phyloP scores from a whole-genome alignment of 2,888 invertebrate species.

The Thyatira batis region DNA sequence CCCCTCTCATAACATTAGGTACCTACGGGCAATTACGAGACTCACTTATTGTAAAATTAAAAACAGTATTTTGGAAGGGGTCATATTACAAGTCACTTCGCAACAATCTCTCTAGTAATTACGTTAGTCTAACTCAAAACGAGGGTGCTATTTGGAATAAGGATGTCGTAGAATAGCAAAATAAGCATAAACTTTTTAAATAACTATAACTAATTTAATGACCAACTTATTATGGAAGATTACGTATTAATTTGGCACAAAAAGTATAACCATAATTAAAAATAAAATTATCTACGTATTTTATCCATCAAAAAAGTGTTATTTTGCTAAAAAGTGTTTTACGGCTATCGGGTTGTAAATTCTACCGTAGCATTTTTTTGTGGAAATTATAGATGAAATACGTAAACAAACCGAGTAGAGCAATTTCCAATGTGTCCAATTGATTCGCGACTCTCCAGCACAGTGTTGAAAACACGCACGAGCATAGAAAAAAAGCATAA shows the following conservation, averaged over 20 bases:
- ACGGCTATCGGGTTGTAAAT: neutral
- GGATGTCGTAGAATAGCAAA: constrained; percentile 24
- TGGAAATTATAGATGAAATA: constrained; percentile 10
- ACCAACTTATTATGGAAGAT: no score
- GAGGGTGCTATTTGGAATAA: constrained; percentile 45
- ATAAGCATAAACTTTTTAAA: no score
- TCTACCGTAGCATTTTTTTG: neutral
- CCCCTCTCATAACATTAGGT: neutral
- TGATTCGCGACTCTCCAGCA: constrained; percentile 56
- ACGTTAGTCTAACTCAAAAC: constrained; percentile 72
- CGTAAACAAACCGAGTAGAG: constrained; percentile 16
- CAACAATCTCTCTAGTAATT: constrained; percentile 76
- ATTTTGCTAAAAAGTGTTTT: neutral
- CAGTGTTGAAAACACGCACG: constrained; percentile 69
- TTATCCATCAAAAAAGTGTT: no score
- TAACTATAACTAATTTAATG: no score
- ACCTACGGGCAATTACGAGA: constrained; percentile 25
- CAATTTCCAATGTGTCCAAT: constrained; percentile 49
- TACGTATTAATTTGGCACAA: no score
- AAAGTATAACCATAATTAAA: no score
- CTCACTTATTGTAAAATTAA: constrained; percentile 55
- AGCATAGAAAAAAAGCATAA: constrained; percentile 55
- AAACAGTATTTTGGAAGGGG: constrained; percentile 66
- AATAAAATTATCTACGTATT: no score
- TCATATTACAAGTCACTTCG: constrained; percentile 75